Percentiles rank a stretch among this genome's conserved stretches.
Conservation (phyloP, 2,888 invertebrate species). For the Drosophila diplacantha region DNA sequence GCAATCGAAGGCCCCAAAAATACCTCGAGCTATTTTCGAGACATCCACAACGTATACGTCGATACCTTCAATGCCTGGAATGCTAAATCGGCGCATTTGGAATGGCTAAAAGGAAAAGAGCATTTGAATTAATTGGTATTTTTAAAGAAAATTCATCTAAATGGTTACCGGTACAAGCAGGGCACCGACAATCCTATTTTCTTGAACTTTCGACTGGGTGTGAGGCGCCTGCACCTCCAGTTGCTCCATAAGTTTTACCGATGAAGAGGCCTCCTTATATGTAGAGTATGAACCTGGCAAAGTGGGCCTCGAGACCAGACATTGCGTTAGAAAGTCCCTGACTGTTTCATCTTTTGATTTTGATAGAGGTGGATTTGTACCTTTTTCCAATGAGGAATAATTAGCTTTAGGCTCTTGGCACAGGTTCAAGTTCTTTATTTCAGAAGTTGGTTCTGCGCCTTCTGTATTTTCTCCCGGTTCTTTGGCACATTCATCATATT, state of each 20-base stretch:
- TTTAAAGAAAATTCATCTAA: background rate
- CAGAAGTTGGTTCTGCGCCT: background rate
- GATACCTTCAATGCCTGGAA: slow-evolving; percentile 22
- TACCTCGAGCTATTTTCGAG: slow-evolving; percentile 35
- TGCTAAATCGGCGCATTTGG: slow-evolving; percentile 19
- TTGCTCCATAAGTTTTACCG: background rate
- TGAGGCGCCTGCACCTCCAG: background rate
- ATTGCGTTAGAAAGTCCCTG: background rate
- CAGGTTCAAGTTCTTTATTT: background rate
- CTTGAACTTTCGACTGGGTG: background rate
- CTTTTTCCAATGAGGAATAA: background rate
- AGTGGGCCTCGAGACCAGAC: background rate
- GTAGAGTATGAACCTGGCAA: background rate
- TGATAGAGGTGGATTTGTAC: background rate
- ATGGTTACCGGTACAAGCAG: slow-evolving; percentile 20
- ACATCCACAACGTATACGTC: slow-evolving; percentile 50
- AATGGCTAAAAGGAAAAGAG: slow-evolving; percentile 44
- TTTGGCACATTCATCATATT: background rate
- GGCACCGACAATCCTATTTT: background rate
- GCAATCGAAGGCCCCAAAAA: slow-evolving; percentile 51
- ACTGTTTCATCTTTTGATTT: slow-evolving; percentile 1
- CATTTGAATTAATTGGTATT: background rate
- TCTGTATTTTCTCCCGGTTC: background rate
- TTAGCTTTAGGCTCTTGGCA: background rate
- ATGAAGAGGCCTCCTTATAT: background rate